Conservation (phyloP, 2,888 invertebrate genomes). For the Monopis laevigella region DNA sequence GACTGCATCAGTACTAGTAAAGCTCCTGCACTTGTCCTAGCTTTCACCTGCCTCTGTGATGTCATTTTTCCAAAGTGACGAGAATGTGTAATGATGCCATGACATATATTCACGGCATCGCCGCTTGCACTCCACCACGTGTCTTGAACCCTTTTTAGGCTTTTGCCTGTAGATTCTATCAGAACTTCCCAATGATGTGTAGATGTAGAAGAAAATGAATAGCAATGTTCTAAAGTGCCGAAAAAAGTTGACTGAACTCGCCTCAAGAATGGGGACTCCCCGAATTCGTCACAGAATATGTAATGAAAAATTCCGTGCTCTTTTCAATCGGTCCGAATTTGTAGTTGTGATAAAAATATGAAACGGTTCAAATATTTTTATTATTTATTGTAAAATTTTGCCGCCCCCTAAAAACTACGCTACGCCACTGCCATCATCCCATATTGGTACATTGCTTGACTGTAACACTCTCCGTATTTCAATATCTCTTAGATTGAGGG, state of each 20-base stretch:
- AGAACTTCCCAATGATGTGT: neutral
- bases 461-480: too few species aligned
- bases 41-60: neutral
- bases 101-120: neutral
- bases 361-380: conserved; percentile 6
- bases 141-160: neutral
- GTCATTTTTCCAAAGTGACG: neutral
- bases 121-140: neutral
- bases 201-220: neutral
- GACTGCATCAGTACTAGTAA: neutral
- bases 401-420: too few species aligned
- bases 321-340: conserved; percentile 4
- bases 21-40: neutral
- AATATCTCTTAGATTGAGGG: too few species aligned
- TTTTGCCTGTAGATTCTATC: neutral
- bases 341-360: conserved; percentile 5
- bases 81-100: neutral
- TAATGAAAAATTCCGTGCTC: conserved; percentile 1
- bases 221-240: neutral
- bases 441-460: too few species aligned
- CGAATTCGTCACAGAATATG: neutral
- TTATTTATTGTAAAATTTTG: conserved; percentile 1
- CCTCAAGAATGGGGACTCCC: too few species aligned
- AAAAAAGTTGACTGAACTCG: too few species aligned
- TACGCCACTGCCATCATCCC: too few species aligned